Percentiles rank a stretch among this genome's conserved stretches.
Conservation (phyloP, 2,113 vertebrate genomes). For the Oryzias curvinotus region DNA sequence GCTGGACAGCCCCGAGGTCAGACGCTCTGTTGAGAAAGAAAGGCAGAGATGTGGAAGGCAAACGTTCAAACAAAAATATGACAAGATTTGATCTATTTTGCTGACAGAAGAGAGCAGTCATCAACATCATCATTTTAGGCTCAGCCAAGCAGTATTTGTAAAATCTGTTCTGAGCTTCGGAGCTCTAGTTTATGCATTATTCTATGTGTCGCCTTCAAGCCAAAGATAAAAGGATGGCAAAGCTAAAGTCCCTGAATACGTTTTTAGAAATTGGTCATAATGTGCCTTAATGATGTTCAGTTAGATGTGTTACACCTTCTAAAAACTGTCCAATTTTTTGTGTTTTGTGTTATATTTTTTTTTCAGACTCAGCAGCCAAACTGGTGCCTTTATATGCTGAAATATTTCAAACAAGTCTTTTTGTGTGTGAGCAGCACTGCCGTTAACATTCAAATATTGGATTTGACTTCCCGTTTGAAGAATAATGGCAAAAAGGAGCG, state of each 20-base stretch:
- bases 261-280: slow-evolving; percentile 4
- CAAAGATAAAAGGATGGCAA: slow-evolving; percentile 10
- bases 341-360: slow-evolving; percentile 3
- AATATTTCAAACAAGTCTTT: background rate
- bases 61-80: background rate
- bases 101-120: background rate
- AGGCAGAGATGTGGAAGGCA: background rate
- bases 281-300: slow-evolving; percentile 9
- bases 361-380: background rate
- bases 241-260: slow-evolving; percentile 7
- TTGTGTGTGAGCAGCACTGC: background rate
- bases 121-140: slow-evolving; percentile 26
- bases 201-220: background rate
- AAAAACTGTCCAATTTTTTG: background rate
- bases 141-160: slow-evolving; percentile 25
- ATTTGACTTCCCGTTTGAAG: slow-evolving; percentile 22
- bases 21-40: slow-evolving; percentile 20
- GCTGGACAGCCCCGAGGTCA: slow-evolving; percentile 51
- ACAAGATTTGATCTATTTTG: slow-evolving; percentile 17
- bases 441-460: slow-evolving; percentile 6
- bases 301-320: slow-evolving; percentile 6
- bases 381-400: slow-evolving; percentile 5
- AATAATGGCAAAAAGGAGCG: slow-evolving; percentile 24
- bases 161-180: background rate
- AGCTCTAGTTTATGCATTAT: slow-evolving; percentile 7